phyloP scores from a whole-genome alignment of 2,113 vertebrate genomes.

The Potamarius usumacintae region DNA sequence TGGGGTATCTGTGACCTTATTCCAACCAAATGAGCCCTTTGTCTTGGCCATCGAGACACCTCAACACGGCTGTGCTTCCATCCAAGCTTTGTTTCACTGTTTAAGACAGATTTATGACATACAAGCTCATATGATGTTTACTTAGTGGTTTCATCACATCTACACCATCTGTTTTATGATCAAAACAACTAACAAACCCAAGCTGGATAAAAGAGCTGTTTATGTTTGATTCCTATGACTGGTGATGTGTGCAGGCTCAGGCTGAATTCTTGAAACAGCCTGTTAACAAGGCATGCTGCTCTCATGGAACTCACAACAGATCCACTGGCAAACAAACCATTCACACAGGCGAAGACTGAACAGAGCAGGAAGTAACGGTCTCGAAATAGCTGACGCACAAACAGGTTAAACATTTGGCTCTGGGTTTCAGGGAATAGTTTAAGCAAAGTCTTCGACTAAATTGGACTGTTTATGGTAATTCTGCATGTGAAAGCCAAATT shows the following conservation, averaged over 20 bases:
- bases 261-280: background rate
- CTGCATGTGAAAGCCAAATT: background rate
- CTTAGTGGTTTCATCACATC: background rate
- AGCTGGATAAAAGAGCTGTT: background rate
- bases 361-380: background rate
- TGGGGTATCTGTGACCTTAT: background rate
- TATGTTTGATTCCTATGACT: background rate
- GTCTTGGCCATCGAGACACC: background rate
- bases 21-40: background rate
- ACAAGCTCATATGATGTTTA: background rate
- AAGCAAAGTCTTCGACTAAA: background rate
- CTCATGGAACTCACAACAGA: background rate
- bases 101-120: background rate
- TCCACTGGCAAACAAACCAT: background rate
- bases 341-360: background rate
- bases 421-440: background rate
- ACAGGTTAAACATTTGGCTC: background rate
- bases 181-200: background rate
- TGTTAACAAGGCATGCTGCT: background rate
- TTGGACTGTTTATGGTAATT: background rate
- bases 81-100: background rate
- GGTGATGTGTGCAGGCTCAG: background rate
- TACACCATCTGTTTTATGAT: background rate
- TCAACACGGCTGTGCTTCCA: background rate
- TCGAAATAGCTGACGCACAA: background rate